Conservation (phyloP, 2,888 invertebrate genomes). For the Drosophila neonasuta region DNA sequence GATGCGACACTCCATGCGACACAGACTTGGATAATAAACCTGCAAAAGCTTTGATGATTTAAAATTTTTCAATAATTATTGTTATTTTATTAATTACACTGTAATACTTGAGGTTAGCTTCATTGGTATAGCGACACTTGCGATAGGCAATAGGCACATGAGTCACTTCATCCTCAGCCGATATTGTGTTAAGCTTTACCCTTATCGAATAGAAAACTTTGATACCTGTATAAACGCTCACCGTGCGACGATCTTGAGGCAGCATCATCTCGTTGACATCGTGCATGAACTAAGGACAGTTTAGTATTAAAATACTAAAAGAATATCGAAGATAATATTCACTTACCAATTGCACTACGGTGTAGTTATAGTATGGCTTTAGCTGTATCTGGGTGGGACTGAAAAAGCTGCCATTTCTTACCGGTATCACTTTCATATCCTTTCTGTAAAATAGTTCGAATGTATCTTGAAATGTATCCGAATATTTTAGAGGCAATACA, state of each 20-base stretch:
- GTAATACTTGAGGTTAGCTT: constrained; percentile 76
- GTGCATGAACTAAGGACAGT: constrained; percentile 69
- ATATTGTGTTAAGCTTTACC: constrained; percentile 58
- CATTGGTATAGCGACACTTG: constrained; percentile 79
- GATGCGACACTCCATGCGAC: constrained; percentile 80
- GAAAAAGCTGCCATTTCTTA: constrained; percentile 15
- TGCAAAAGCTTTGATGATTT: constrained; percentile 31
- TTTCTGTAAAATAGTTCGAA: neutral
- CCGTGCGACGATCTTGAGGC: constrained; percentile 60
- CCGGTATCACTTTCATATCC: neutral
- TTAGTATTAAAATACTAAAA: neutral
- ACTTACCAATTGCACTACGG: constrained; percentile 41
- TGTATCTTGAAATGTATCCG: neutral
- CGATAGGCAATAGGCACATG: constrained; percentile 76
- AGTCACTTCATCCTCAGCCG: constrained; percentile 72
- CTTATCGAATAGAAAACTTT: constrained; percentile 61
- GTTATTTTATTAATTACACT: constrained; percentile 50
- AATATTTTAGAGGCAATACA: neutral
- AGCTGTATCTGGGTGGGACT: constrained; percentile 15
- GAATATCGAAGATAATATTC: too few species aligned
- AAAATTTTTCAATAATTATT: neutral
- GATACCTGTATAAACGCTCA: constrained; percentile 43
- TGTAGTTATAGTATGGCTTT: constrained; percentile 51
- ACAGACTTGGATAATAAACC: constrained; percentile 77
- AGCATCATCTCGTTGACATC: constrained; percentile 72